These are phyloP conservation scores for Carollia perspicillata DNA, from an alignment of 2,113 vertebrate species.

Conservation along the genomic window DNA sequence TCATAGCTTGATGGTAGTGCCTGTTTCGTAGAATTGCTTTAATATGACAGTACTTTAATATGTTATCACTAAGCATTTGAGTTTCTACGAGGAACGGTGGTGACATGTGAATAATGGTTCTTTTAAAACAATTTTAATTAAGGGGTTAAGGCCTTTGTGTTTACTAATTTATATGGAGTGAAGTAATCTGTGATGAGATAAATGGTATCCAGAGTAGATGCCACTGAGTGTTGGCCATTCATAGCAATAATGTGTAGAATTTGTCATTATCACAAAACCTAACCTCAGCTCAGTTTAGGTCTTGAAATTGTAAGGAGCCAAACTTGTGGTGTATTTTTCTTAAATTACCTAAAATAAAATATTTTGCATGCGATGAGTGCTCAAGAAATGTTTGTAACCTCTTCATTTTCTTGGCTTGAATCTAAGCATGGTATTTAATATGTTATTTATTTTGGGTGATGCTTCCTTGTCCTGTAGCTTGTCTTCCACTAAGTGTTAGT, in stretches of 20 bases:
- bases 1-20: background rate
- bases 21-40: background rate
- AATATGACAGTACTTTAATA: background rate
- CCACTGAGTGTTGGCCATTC: background rate
- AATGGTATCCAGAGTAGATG: background rate
- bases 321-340: slow-evolving; percentile 5
- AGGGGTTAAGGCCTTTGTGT: background rate
- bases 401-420: background rate
- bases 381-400: background rate
- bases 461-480: background rate
- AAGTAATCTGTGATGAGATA: background rate
- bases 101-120: background rate
- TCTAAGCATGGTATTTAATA: background rate
- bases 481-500: background rate
- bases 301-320: slow-evolving; percentile 17
- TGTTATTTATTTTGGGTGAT: background rate
- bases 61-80: background rate
- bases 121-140: slow-evolving; percentile 42
- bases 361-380: background rate
- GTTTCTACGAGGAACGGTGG: background rate
- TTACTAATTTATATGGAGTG: background rate
- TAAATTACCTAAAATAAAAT: background rate
- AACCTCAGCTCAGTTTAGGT: background rate
- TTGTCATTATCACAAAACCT: background rate
- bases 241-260: background rate